Evolutionary conservation across 2,113 vertebrate genomes (phyloP).

Genomic region (Campylorhamphus procurvoides): DNA sequence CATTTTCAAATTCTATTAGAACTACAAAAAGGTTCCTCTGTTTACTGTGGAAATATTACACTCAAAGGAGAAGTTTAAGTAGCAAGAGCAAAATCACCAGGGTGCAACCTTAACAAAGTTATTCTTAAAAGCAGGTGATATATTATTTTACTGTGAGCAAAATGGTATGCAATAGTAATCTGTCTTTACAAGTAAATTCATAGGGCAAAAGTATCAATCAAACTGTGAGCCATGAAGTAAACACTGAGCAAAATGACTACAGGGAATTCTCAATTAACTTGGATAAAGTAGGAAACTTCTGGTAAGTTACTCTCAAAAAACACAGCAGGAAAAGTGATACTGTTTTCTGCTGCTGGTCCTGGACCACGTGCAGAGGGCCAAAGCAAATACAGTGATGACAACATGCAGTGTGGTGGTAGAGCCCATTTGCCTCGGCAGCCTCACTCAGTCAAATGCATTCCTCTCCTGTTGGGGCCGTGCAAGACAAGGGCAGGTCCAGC

Average conservation of each 20-base stretch:
- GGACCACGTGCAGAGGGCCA: rapidly evolving
- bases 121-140: not conserved
- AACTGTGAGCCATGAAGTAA: not conserved
- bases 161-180: not conserved
- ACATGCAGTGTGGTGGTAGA: not conserved
- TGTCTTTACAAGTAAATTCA: not conserved
- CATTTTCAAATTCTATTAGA: not conserved
- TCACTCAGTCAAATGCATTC: not conserved
- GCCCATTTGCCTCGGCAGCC: not conserved
- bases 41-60: not conserved
- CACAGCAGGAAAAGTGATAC: not conserved
- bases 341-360: not conserved
- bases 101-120: not conserved
- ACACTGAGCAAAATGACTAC: not conserved
- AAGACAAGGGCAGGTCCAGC: not conserved
- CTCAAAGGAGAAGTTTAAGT: not conserved
- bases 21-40: not conserved
- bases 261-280: not conserved
- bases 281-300: not conserved
- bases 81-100: not conserved
- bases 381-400: not conserved
- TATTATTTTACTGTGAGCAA: not conserved
- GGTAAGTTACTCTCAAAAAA: not conserved
- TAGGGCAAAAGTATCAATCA: not conserved
- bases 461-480: not conserved